Evolutionary conservation across 2,888 invertebrate genomes (phyloP), one percentile per base, ranked within the genome.

Genomic region (Hofmannophila pseudospretella): DNA sequence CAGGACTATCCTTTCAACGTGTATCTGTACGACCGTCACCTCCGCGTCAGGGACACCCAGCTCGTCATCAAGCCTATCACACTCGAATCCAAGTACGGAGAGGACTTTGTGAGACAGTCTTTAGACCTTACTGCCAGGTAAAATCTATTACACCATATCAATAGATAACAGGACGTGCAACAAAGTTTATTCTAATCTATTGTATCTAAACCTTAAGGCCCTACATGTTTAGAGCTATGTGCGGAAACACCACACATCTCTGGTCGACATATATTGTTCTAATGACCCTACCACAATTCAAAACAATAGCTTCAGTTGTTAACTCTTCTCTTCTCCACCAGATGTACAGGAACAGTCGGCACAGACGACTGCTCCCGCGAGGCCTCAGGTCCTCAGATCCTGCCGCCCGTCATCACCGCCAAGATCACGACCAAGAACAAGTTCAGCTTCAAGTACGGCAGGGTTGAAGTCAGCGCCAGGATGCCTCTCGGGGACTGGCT

Each of bases 401-500:
- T 94, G 37, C 93, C 94, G 0, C 94, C 94, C 1, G 77, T 93
- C 30, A 81, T 91, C 37, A 91, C 93, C 0, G 90, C 90, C 0
- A 89, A 90, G 53, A 51, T 95, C 8, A 89, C 88, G 29, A 92
- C 93, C 0, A 91, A 89, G 56, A 78, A 89, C 25, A 82, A 79
- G 7, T 93, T 94, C 58, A 84, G 84, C 33, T 94, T 95, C 59
- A 88, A 88, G 38, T 94, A 92, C 54, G 95, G 94, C 1, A 88
- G 87, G 38, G 67, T 95, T 4, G 91, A 93, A 62, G 80, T 95
- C 27, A 84, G 90, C 1, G 94, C 94, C 0, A 92, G 90, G 60
- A 70, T 95, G 49, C 94, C 95, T 0, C 78, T 84, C 29, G 95
- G 95, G 0, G 92, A 94, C 65, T 95, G 95, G 95, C 75, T 94